Conservation (phyloP, 2,113 vertebrate genomes). For the Heloderma charlesbogerti region DNA sequence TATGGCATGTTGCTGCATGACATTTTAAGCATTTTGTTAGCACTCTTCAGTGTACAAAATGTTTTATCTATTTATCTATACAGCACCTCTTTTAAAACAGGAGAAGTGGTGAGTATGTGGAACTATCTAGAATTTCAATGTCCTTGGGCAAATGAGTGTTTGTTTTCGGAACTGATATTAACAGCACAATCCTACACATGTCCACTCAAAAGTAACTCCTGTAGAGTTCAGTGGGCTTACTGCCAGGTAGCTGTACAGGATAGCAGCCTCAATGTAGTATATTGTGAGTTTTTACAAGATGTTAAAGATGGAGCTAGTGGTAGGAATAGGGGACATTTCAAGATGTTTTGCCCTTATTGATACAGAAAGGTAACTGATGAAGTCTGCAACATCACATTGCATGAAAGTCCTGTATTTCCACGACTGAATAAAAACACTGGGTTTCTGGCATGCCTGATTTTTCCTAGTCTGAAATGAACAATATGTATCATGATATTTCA, state of each 20-base stretch:
- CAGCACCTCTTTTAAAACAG: background rate
- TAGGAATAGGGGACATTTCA: background rate
- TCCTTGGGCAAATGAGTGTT: background rate
- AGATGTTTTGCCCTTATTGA: fast-evolving
- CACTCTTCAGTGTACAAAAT: background rate
- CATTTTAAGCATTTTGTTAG: background rate
- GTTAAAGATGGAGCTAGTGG: fast-evolving
- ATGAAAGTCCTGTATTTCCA: background rate
- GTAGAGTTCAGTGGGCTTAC: background rate
- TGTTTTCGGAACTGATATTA: background rate
- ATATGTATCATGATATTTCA: background rate
- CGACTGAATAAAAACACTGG: background rate
- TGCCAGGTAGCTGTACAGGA: background rate
- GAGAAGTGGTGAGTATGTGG: background rate
- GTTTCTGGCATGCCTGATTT: background rate
- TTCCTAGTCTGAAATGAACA: background rate
- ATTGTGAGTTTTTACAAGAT: background rate
- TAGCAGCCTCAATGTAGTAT: background rate
- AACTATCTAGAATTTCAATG: background rate
- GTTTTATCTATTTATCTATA: background rate
- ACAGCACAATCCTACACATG: background rate
- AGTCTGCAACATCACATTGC: background rate
- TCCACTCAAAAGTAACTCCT: too few relatives aligned
- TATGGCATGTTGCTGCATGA: background rate
- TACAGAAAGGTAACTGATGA: background rate